Conservation (phyloP, 23 tunicate genomes). For the Halocynthia roretzi region DNA sequence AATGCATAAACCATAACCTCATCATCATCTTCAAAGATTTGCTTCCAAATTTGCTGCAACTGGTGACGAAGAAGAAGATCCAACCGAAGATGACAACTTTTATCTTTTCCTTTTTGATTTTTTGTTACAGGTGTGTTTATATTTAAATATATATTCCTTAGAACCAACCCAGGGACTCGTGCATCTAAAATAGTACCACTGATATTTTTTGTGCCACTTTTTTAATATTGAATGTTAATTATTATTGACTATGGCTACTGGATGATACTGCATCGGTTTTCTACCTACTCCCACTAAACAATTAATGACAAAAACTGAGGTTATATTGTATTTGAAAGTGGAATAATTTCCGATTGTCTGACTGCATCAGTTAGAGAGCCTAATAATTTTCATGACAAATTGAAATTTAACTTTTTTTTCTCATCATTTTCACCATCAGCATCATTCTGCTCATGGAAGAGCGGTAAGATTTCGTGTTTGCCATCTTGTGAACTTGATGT, state of each 20-base stretch:
- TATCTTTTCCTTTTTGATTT: constrained; percentile 33
- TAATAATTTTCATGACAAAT: neutral
- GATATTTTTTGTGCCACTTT: too few relatives aligned
- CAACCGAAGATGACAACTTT: constrained; percentile 36
- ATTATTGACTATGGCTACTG: too few relatives aligned
- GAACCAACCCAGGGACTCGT: too few relatives aligned
- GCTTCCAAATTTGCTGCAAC: constrained; percentile 70
- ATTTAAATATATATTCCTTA: neutral
- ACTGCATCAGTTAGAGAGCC: neutral
- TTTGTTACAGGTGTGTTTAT: constrained; percentile 34
- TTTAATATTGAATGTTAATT: too few relatives aligned
- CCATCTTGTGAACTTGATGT: constrained; percentile 61
- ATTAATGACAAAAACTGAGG: too few relatives aligned
- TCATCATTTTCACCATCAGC: constrained; percentile 10
- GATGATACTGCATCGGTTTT: too few relatives aligned
- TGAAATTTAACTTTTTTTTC: neutral
- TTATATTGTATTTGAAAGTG: neutral
- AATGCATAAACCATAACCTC: neutral
- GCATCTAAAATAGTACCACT: too few relatives aligned
- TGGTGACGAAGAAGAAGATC: constrained; percentile 53
- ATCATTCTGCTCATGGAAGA: constrained; percentile 63
- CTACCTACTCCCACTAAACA: too few relatives aligned
- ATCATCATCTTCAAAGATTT: constrained; percentile 31
- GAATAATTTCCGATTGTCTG: neutral
- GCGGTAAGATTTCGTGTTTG: constrained; percentile 80